phyloP scores from a whole-genome alignment of 2,797 vertebrate species.

The Gymnocypris eckloni region DNA sequence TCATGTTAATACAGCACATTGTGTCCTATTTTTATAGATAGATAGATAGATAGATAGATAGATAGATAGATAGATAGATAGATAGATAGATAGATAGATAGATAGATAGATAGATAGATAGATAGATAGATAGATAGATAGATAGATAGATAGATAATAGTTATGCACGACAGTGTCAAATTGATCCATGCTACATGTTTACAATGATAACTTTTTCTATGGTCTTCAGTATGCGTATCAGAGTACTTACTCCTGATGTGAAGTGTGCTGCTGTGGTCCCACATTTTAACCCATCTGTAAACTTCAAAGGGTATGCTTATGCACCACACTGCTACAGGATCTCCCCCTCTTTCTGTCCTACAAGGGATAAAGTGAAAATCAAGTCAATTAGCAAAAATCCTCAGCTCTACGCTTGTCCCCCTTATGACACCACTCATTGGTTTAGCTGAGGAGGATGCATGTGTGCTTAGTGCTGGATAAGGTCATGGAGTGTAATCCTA shows the following conservation, averaged over 20 bases:
- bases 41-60: no score
- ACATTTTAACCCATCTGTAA: conserved; percentile 18
- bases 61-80: no score
- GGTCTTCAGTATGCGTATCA: background rate
- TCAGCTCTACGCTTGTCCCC: conserved; percentile 6
- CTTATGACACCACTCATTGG: conserved; percentile 5
- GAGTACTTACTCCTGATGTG: background rate
- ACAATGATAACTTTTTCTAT: background rate
- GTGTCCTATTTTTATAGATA: no score
- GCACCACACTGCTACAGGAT: background rate
- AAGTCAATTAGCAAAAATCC: conserved; percentile 57
- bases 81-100: no score
- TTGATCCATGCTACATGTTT: background rate
- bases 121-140: no score
- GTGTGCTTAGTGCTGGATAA: conserved; percentile 38
- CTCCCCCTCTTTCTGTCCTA: conserved; percentile 1
- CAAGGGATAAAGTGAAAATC: conserved; percentile 46
- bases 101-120: no score
- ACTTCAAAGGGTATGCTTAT: conserved; percentile 12
- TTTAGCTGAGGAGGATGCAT: conserved; percentile 22
- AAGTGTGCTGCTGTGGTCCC: background rate
- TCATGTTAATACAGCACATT: no score
- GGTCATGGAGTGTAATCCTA: conserved; percentile 50
- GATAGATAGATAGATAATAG: no score
- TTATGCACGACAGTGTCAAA: no score